phyloP scores from a whole-genome alignment of 2,888 invertebrate genomes.

The Drosophila testacea region DNA sequence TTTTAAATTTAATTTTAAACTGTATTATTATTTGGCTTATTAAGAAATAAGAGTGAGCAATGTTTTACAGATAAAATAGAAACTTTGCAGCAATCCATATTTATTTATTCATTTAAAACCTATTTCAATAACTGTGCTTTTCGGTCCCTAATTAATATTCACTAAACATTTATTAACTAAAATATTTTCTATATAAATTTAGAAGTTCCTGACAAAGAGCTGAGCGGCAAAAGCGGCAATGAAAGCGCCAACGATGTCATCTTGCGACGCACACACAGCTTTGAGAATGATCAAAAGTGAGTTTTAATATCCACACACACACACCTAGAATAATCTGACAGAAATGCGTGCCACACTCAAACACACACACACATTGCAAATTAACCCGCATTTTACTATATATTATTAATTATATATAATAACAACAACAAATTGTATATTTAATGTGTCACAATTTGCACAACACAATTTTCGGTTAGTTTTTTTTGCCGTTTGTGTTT shows the following conservation, averaged over 20 bases:
- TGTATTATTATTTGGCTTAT: too few species aligned
- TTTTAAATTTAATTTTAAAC: too few species aligned
- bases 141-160: too few species aligned
- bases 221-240: conserved; percentile 73
- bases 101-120: too few species aligned
- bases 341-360: conserved; percentile 61
- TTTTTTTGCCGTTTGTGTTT: conserved; percentile 70
- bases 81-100: too few species aligned
- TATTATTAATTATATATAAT: conserved; percentile 16
- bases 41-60: too few species aligned
- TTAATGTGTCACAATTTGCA: conserved; percentile 62
- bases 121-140: too few species aligned
- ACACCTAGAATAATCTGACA: conserved; percentile 47
- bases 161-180: not conserved
- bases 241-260: conserved; percentile 87
- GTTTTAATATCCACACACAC: conserved; percentile 83
- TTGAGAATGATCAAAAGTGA: conserved; percentile 95
- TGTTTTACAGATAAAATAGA: too few species aligned
- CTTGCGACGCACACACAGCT: conserved; percentile 93
- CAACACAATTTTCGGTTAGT: conserved; percentile 52
- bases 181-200: conserved; percentile 59
- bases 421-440: conserved; percentile 47
- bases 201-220: conserved; percentile 87
- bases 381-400: conserved; percentile 65
- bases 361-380: conserved; percentile 49